A percentile compares a stretch with the other conserved stretches of the same genome.
These are phyloP conservation scores for Pseudobourletiella spinata DNA, from an alignment of 1,140 invertebrate species.

Conservation along the genomic window DNA sequence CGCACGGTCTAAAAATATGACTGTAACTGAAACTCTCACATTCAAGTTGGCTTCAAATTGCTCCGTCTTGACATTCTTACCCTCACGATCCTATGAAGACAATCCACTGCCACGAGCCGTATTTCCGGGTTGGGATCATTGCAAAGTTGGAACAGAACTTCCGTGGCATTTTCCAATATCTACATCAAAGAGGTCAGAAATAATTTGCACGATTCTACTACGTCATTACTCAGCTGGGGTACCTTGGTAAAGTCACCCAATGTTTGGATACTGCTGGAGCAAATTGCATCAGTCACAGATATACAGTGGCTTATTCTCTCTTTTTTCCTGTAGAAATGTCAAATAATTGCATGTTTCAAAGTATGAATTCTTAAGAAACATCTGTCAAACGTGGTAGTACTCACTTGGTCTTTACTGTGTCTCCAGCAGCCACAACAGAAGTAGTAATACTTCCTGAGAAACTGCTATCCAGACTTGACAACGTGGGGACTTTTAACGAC, in stretches of 20 bases:
- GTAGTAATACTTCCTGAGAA: constrained; percentile 30
- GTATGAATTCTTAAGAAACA: no score
- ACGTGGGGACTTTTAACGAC: constrained; percentile 19
- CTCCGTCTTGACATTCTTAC: constrained; percentile 45
- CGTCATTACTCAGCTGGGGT: background rate
- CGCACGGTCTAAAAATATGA: constrained; percentile 16
- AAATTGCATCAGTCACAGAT: constrained; percentile 31
- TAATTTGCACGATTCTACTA: background rate
- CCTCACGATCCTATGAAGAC: constrained; percentile 66
- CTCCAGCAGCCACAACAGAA: constrained; percentile 29
- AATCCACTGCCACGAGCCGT: constrained; percentile 67
- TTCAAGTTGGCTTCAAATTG: background rate
- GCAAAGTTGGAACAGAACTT: constrained; percentile 59
- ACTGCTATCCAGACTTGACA: constrained; percentile 21
- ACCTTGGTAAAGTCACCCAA: constrained; percentile 29
- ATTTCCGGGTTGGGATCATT: constrained; percentile 70
- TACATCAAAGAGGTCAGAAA: no score
- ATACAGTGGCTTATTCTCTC: constrained; percentile 29
- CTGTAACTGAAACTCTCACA: background rate
- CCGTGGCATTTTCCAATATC: constrained; percentile 58
- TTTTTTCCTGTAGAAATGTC: constrained; percentile 25
- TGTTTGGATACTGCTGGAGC: constrained; percentile 15
- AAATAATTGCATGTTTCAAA: no score
- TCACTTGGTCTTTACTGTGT: constrained; percentile 34
- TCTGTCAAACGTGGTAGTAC: no score